Percentiles rank a stretch among this genome's conserved stretches.
phyloP scores from a whole-genome alignment of 2,113 vertebrate genomes.

The Paramormyrops kingsleyae region DNA sequence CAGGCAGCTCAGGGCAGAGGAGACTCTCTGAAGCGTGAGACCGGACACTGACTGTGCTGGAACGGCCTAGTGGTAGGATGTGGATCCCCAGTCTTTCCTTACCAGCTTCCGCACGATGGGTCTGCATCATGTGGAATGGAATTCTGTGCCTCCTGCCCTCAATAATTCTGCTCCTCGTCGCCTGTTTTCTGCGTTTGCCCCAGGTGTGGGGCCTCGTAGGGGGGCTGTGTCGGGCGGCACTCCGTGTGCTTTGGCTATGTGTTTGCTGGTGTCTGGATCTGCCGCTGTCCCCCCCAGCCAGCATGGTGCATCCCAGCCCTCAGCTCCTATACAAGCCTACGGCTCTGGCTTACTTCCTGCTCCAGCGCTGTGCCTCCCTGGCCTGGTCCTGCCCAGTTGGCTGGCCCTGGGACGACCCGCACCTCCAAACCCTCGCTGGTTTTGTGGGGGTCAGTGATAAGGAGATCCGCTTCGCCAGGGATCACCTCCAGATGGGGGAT shows the following conservation, averaged over 20 bases:
- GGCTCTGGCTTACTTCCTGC: conserved; percentile 60
- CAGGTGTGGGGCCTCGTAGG: neutral
- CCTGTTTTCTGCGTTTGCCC: conserved; percentile 21
- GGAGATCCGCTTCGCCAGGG: conserved; percentile 54
- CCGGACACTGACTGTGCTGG: neutral
- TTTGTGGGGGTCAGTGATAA: conserved; percentile 30
- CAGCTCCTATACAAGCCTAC: conserved; percentile 66
- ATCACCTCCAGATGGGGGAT: conserved; percentile 65
- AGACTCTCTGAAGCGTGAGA: neutral
- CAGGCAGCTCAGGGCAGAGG: neutral
- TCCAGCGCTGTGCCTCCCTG: conserved; percentile 49
- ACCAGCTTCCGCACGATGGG: neutral
- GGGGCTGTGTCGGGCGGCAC: conserved; percentile 2
- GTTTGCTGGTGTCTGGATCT: conserved; percentile 41
- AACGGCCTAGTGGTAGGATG: neutral
- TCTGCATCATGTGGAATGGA: conserved; percentile 23
- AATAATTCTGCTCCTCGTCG: conserved; percentile 36
- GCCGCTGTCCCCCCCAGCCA: conserved; percentile 20
- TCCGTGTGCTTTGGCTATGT: conserved; percentile 36
- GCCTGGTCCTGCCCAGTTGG: conserved; percentile 28
- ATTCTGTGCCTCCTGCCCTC: conserved; percentile 42
- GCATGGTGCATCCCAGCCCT: conserved; percentile 13
- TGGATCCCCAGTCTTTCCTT: neutral
- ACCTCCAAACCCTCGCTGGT: conserved; percentile 65
- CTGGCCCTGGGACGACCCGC: conserved; percentile 53